Evolutionary conservation across 2,797 vertebrate genomes (phyloP), one percentile per base, ranked within the genome.

Genomic region (Dipus sagitta): DNA sequence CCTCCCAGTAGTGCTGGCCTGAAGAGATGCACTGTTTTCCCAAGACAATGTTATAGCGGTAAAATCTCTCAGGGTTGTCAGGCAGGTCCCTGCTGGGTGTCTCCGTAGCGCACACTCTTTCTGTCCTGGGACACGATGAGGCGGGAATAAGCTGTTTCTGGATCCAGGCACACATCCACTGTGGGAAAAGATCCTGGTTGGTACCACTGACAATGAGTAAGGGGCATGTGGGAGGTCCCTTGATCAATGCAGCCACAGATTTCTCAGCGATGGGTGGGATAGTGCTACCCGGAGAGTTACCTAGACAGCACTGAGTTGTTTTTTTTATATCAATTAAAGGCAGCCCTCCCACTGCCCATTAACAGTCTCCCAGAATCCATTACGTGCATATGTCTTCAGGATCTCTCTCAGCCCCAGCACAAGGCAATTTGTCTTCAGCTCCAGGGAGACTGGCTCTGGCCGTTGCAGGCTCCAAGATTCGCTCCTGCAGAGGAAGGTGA

Each of bases 1-100:
- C 97, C 28, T 97, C 96, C 96, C 96, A 96, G 86, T 95, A 97
- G 81, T 94, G 88, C 17, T 58, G 78, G 67, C 96, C 95, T 0
- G 86, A 96, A 42, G 95, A 86, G 68, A 97, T 54, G 79, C 79
- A 77, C 14, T 91, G 74, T 23, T 86, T 95, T n/a, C 93, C 94
- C 87, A 97, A 85, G 80, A 97, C 88, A 10, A 96, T 95, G 23
- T 94, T 89, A 30, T 84, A 93, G 79, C 23, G 74, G 38, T 86
- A 92, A 76, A 95, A 92, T 71, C 90, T 65, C 83, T 94, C 94
- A 0, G 88, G 79, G 72, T 95, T 95, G 76, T 97, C 85, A 0
- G 95, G 94, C 11, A 96, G 77, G 1, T 96, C 76, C 76, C 96
- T 96, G 94, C 32, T 80, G 60, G 21, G 78, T 85, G 47, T 88